A percentile compares a stretch with the other conserved stretches of the same genome.
phyloP scores from a whole-genome alignment of 2,113 vertebrate species.

The Taxidea taxus region DNA sequence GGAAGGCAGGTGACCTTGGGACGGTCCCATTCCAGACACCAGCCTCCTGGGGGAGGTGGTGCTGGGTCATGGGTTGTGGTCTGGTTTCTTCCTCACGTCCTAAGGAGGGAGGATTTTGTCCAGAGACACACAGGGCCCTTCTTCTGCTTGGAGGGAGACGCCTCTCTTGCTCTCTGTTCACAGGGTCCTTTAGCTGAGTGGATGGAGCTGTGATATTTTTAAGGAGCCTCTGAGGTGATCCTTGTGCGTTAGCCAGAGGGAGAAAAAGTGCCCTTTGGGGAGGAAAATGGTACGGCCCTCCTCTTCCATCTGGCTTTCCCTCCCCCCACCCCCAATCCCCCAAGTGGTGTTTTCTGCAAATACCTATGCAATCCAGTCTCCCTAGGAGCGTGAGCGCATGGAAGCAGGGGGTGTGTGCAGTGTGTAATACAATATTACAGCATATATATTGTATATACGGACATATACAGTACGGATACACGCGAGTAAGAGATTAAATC shows the following conservation, averaged over 20 bases:
- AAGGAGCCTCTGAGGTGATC: slow-evolving; percentile 16
- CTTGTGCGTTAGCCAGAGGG: slow-evolving; percentile 58
- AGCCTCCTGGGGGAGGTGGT: neutral
- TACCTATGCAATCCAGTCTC: slow-evolving; percentile 87
- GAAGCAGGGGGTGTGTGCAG: slow-evolving; percentile 80
- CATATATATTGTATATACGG: slow-evolving; percentile 83
- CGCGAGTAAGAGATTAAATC: slow-evolving; percentile 83
- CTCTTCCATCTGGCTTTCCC: slow-evolving; percentile 37
- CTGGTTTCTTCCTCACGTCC: neutral
- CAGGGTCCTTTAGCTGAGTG: neutral
- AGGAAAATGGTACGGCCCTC: slow-evolving; percentile 80
- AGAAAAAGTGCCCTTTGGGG: slow-evolving; percentile 53
- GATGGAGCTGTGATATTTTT: neutral
- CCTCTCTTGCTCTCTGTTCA: neutral
- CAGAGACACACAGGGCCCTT: neutral
- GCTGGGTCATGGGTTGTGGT: neutral
- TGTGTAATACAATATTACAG: slow-evolving; percentile 57
- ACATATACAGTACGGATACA: slow-evolving; percentile 80
- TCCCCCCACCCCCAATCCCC: slow-evolving; percentile 35
- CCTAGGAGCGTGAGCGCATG: slow-evolving; percentile 80
- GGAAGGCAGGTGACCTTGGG: neutral
- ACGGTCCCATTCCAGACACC: neutral
- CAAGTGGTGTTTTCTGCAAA: slow-evolving; percentile 79
- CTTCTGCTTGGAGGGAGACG: neutral
- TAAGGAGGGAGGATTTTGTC: neutral